Evolutionary conservation across 2,888 invertebrate genomes (phyloP).

Genomic region (Heterodera filipjevi): DNA sequence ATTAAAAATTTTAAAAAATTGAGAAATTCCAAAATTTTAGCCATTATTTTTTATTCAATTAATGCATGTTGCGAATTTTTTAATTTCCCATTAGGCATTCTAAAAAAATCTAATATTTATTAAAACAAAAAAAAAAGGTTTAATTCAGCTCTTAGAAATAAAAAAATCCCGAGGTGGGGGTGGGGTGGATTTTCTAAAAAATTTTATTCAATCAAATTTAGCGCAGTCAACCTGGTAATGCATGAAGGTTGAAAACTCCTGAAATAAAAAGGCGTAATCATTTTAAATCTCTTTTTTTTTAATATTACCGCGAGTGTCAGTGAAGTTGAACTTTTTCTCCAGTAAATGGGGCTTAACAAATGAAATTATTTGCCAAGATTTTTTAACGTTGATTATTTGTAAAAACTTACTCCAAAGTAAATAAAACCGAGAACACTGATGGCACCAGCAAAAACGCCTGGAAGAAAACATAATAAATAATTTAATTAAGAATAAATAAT

Average conservation of each 20-base stretch:
- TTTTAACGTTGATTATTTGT: constrained; percentile 42
- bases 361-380: constrained; percentile 10
- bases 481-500: constrained; percentile 6
- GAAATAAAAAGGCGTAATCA: background rate
- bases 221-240: constrained; percentile 54
- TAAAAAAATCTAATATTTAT: too few relatives aligned
- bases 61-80: too few relatives aligned
- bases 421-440: constrained; percentile 17
- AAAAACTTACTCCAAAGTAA: constrained; percentile 46
- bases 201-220: background rate
- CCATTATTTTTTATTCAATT: too few relatives aligned
- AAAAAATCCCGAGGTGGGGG: too few relatives aligned
- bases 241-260: constrained; percentile 57
- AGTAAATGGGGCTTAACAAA: constrained; percentile 40
- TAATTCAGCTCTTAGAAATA: too few relatives aligned
- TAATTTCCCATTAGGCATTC: too few relatives aligned
- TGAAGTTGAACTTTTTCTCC: constrained; percentile 40
- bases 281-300: background rate
- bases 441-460: background rate
- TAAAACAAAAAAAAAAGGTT: too few relatives aligned
- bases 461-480: background rate
- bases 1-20: too few relatives aligned
- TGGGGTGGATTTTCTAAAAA: too few relatives aligned
- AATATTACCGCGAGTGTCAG: constrained; percentile 45
- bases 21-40: too few relatives aligned